Conservation (phyloP, 2,888 invertebrate genomes). For the Ormia ochracea region DNA sequence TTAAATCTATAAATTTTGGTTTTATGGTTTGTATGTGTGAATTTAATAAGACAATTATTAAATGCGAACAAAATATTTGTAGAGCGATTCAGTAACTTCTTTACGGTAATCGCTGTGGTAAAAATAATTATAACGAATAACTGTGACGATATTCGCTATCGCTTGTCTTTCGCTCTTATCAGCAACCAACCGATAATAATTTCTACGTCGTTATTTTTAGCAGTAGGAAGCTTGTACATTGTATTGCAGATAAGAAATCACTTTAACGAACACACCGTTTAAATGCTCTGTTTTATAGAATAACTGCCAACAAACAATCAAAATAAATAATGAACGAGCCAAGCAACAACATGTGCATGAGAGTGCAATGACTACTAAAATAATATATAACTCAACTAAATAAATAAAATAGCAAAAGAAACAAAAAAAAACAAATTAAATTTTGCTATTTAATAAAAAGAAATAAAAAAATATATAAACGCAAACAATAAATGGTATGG, state of each 20-base stretch:
- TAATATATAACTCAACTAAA: constrained; percentile 8
- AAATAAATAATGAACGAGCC: constrained; percentile 33
- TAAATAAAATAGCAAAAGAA: constrained; percentile 11
- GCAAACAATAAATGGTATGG: constrained; percentile 30
- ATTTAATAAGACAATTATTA: too few relatives aligned
- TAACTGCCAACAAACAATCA: constrained; percentile 40
- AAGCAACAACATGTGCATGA: constrained; percentile 51
- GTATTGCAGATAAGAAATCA: background rate
- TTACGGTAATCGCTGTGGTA: too few relatives aligned
- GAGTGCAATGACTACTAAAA: constrained; percentile 60
- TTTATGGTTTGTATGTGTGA: too few relatives aligned
- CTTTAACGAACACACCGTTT: background rate
- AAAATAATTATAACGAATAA: too few relatives aligned
- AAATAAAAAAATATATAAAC: background rate
- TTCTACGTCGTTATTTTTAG: too few relatives aligned
- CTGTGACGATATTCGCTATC: too few relatives aligned
- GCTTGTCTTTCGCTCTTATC: too few relatives aligned
- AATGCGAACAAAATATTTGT: too few relatives aligned
- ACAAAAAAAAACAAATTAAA: constrained; percentile 40
- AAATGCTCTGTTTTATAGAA: constrained; percentile 22
- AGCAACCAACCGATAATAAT: too few relatives aligned
- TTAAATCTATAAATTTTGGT: too few relatives aligned
- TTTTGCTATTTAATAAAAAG: constrained; percentile 29
- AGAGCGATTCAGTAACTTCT: too few relatives aligned
- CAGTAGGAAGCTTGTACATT: too few relatives aligned